A percentile compares a stretch with the other conserved stretches of the same genome.
Evolutionary conservation across 1,140 invertebrate species (phyloP).

Genomic region (Hypsibius dujardini): DNA sequence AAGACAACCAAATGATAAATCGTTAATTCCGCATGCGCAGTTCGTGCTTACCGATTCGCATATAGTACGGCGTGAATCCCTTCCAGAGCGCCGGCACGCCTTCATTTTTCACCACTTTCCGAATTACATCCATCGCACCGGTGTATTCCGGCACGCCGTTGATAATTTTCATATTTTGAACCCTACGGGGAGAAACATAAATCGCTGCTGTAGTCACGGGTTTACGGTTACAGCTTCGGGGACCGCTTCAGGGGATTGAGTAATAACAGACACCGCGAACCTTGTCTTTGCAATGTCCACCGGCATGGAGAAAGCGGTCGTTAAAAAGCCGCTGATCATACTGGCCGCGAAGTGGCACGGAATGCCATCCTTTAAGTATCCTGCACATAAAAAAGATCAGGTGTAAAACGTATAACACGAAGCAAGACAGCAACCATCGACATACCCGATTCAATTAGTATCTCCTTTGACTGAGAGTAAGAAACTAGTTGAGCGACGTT

Average conservation of each 20-base stretch:
- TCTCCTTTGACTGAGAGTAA: slow-evolving; percentile 76
- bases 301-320: slow-evolving; percentile 90
- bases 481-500: slow-evolving; percentile 90
- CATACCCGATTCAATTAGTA: slow-evolving; percentile 40
- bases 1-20: not conserved
- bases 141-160: slow-evolving; percentile 81
- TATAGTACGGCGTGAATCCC: slow-evolving; percentile 93
- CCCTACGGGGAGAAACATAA: slow-evolving; percentile 41
- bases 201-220: slow-evolving; percentile 18
- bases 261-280: slow-evolving; percentile 35
- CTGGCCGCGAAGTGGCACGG: slow-evolving; percentile 76
- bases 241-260: not conserved
- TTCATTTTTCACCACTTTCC: slow-evolving; percentile 64
- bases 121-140: slow-evolving; percentile 67
- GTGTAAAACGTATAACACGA: not conserved
- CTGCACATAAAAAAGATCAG: slow-evolving; percentile 30
- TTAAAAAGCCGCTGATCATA: slow-evolving; percentile 92
- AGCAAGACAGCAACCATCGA: slow-evolving; percentile 20
- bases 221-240: too few species aligned
- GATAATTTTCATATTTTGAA: slow-evolving; percentile 88
- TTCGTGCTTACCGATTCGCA: slow-evolving; percentile 47
- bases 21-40: not conserved
- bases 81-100: slow-evolving; percentile 94
- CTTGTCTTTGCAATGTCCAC: slow-evolving; percentile 96
- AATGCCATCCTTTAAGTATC: slow-evolving; percentile 70